These are phyloP conservation scores for Penaeus vannamei DNA, from an alignment of 1,140 invertebrate species.

Conservation along the genomic window DNA sequence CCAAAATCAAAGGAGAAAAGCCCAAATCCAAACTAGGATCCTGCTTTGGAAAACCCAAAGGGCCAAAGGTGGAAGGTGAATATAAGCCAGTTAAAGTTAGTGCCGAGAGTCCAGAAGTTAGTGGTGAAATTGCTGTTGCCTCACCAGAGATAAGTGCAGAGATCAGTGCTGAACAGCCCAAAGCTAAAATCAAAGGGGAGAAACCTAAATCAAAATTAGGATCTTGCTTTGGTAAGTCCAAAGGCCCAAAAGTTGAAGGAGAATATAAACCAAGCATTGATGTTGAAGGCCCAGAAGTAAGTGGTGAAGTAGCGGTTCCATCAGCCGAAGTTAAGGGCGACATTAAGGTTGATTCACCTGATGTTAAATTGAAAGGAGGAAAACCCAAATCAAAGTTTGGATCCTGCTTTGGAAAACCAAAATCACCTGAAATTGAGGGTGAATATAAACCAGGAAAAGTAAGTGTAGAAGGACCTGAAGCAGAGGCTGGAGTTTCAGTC, in stretches of 20 bases:
- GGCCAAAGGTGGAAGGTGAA: slow-evolving; percentile 9
- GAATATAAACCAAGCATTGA: slow-evolving; percentile 24
- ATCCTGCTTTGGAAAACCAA: slow-evolving; percentile 29
- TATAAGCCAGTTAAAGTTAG: slow-evolving; percentile 20
- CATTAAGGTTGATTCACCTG: background rate
- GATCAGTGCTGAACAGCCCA: background rate
- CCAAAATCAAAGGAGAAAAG: slow-evolving; percentile 43
- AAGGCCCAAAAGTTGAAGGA: slow-evolving; percentile 29
- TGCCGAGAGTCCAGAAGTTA: slow-evolving; percentile 1
- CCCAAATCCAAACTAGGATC: slow-evolving; percentile 29
- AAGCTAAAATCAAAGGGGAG: slow-evolving; percentile 17
- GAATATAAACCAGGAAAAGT: background rate
- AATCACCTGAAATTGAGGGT: background rate
- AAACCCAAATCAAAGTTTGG: slow-evolving; percentile 8
- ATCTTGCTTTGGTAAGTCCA: slow-evolving; percentile 35
- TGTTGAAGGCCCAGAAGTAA: slow-evolving; percentile 28
- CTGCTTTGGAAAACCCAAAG: slow-evolving; percentile 41
- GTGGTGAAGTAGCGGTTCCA: background rate
- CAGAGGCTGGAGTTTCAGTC: background rate
- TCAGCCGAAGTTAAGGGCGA: background rate
- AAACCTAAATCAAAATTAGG: slow-evolving; percentile 38
- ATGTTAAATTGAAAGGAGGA: background rate
- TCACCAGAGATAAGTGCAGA: background rate
- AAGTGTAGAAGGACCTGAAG: slow-evolving; percentile 46
- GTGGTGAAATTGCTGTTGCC: background rate